Evolutionary conservation across 2,113 vertebrate genomes (phyloP), one percentile per base, ranked within the genome.

Genomic region (Brachypodius melanocephalos): DNA sequence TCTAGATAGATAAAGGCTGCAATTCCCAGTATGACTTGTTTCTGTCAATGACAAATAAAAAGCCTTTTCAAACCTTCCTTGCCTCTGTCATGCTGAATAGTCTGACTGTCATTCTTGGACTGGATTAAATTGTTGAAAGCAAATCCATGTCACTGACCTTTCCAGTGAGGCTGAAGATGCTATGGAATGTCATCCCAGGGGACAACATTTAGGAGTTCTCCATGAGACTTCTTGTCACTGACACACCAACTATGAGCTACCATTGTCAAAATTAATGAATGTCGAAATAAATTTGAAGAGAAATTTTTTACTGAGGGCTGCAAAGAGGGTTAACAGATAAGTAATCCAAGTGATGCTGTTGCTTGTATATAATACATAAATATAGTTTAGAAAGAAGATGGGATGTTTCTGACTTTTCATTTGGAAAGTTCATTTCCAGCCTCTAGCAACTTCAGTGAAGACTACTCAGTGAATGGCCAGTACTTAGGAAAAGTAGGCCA

Each of bases 91-190:
- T 29, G 38, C 71, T 91, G 81, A 76, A 66, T 79, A 78, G 49
- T 73, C 81, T 91, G 49, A 49, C 89, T 95, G 94, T 91, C 85
- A 93, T 59, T 89, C 85, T 87, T 95, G 69, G 46, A 54, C 49
- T 82, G 62, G 74, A 82, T 89, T 85, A 97, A 69, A 81, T 28
- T 73, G 80, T 94, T 88, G 81, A 88, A 95, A 89, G 42, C 89
- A 96, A 94, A 94, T 95, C 78, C 85, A 42, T 95, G 89, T 88
- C 81, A 77, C 54, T 93, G 94, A 96, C 85, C 81, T 93, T 95
- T 93, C 78, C 63, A 91, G 42, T 54, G 69, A 94, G 42, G 71
- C 77, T 94, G 84, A 93, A 25, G 59, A 83, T 92, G 63, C 68
- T 46, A 80, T 22, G 1, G 51, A 95, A 92, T 85, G 34, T 91